Evolutionary conservation across 2,797 vertebrate species (phyloP), one percentile per base, ranked within the genome.

Genomic region (Coregonus ussuriensis): DNA sequence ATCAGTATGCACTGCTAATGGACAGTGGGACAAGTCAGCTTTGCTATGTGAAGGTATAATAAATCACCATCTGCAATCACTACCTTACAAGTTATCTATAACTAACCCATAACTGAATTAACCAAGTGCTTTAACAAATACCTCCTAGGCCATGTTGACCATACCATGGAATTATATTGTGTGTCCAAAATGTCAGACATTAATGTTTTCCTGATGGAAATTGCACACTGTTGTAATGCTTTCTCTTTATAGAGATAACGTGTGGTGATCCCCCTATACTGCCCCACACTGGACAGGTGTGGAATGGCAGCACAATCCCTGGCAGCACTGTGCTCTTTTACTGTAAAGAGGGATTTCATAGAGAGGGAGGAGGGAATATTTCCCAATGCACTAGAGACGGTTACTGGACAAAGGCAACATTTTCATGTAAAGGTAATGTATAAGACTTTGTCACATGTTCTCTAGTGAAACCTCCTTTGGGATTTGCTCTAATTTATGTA

Each of bases 401-500:
- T 88, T 90, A 85, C 21, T 97, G 96, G 96, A 95, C 93, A 25
- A 79, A 82, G 47, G 87, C 92, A 1, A 78, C 89, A 74, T 87
- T 96, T 83, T 85, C 70, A 13, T 97, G 96, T 77, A 90, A 93
- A 95, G 95, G 96, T 97, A 90, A 94, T 62, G 35, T 29, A 81
- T 76, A 33, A 56, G 3, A 11, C 18, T 1, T 11, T 74, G 1
- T 29, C 54, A 18, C 33, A n/a, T 13, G 21, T 25, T 47, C 31
- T 33, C 31, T 33, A 2, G 31, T 33, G 31, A 33, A 33, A 33
- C 31, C 31, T 33, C 31, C 3, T 33, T 33, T 33, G 31, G 3
- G 31, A 33, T 9, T 31, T 31, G 47, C 3, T 4, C 35, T 35
- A 21, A 51, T 11, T 4, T 25, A 33, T 35, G 74, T 16, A 16